Percentiles rank a stretch among this genome's conserved stretches.
Evolutionary conservation across 2,888 invertebrate genomes (phyloP).

Genomic region (Alloplasta piceator): DNA sequence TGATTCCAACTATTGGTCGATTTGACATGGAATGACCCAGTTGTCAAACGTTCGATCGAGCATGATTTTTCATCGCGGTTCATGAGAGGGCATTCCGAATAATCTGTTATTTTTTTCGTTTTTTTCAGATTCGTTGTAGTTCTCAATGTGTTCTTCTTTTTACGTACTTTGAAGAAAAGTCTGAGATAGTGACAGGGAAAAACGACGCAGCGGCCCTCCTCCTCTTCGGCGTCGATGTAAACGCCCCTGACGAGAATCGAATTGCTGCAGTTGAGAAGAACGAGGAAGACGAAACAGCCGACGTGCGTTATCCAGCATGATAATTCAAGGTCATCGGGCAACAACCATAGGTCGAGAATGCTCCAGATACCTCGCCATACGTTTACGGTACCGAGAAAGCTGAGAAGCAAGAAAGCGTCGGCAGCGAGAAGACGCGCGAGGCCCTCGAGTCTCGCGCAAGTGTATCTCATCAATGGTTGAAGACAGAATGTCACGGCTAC

Average conservation of each 20-base stretch:
- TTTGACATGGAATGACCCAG: too few relatives aligned
- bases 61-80: too few relatives aligned
- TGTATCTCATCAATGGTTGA: conserved; percentile 90
- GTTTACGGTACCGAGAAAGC: conserved; percentile 92
- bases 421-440: conserved; percentile 88
- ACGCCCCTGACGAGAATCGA: conserved; percentile 94
- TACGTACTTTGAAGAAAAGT: conserved; percentile 87
- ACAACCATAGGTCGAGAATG: conserved; percentile 90
- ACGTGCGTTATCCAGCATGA: conserved; percentile 93
- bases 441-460: conserved; percentile 88
- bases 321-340: conserved; percentile 88
- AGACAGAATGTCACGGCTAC: conserved; percentile 90
- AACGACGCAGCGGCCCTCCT: conserved; percentile 92
- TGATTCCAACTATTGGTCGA: too few relatives aligned
- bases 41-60: too few relatives aligned
- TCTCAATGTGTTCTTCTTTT: background rate
- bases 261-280: conserved; percentile 93
- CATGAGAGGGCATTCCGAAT: background rate
- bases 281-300: conserved; percentile 89
- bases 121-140: background rate
- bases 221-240: conserved; percentile 94
- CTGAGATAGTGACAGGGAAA: conserved; percentile 93
- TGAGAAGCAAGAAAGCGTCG: conserved; percentile 90
- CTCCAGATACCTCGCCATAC: conserved; percentile 96
- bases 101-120: background rate